Evolutionary conservation across 2,888 invertebrate genomes (phyloP).

Genomic region (Zygothrica quintamaculata): DNA sequence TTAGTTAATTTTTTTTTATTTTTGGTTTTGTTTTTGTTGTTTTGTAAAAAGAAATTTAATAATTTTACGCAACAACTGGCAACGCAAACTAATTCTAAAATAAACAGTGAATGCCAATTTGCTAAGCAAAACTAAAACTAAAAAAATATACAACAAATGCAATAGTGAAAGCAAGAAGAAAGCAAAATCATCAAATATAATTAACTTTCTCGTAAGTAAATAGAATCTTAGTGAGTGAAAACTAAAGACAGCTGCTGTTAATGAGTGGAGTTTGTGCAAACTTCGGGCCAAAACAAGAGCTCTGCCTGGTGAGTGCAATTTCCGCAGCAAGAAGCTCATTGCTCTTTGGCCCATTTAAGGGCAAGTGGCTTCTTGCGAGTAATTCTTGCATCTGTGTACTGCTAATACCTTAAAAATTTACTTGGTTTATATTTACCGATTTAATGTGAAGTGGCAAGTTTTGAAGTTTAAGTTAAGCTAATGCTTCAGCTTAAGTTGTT

Average conservation of each 20-base stretch:
- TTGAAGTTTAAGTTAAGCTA: conserved; percentile 13
- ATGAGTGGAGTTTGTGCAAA: conserved; percentile 62
- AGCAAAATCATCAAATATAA: conserved; percentile 55
- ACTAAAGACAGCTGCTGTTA: conserved; percentile 74
- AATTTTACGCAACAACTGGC: conserved; percentile 24
- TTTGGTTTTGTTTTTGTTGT: too few relatives aligned
- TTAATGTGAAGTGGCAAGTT: conserved; percentile 50
- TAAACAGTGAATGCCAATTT: conserved; percentile 41
- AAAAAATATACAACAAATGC: conserved; percentile 2
- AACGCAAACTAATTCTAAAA: conserved; percentile 51
- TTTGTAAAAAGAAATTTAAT: conserved; percentile 41
- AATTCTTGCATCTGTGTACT: conserved; percentile 51
- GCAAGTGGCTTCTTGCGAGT: conserved; percentile 24
- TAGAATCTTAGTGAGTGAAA: conserved; percentile 59
- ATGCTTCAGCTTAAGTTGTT: conserved; percentile 10
- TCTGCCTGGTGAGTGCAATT: conserved; percentile 16
- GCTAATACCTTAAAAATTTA: conserved; percentile 55
- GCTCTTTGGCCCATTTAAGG: conserved; percentile 15
- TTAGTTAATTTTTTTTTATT: background rate
- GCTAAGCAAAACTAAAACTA: conserved; percentile 3
- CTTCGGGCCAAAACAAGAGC: conserved; percentile 26
- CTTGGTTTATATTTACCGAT: conserved; percentile 61
- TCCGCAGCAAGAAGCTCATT: conserved; percentile 1
- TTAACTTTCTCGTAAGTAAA: conserved; percentile 74
- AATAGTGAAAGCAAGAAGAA: conserved; percentile 1